Base-by-base conservation (phyloP, 2,113 vertebrate genomes). In the Sebastes fasciatus region DNA sequence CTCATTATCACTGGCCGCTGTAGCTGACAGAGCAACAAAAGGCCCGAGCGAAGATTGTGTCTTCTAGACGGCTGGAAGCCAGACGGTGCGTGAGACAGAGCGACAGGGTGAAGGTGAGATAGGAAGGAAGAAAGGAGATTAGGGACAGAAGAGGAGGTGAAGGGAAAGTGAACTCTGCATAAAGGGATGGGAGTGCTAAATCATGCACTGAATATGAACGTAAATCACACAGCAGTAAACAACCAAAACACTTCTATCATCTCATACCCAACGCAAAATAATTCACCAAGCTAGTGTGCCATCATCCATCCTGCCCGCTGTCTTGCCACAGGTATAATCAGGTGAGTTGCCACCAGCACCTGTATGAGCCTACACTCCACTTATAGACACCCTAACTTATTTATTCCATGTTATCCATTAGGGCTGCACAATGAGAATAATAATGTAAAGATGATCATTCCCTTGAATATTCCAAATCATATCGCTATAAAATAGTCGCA, bases 1-100 rank as follows among this genome's bases (percentile, higher is more conserved):
- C 77, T 74, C 62, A n/a, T 85, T 83, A 89, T 74, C 86, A 75
- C 79, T 8, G 1, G 73, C 26, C 73, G 9, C 70, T 49, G 63
- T 8, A 26, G 70, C 77, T 7, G 60, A 83, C 71, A 58, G 58
- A 57, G 48, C 74, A 57, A 91, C 85, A 88, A 82, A 86, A 23
- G 46, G 7, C 34, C 34, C 34, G 34, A 34, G 34, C 34, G 34
- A 61, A 86, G 85, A 79, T 42, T 0, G 55, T 12, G 62, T 72
- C 74, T 62, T 43, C 51, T 43, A 26, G 66, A 67, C 8, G 45
- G 64, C 55, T 67, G 79, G 3, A 2, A 60, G 65, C 34, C 55
- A 58, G 42, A 62, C 40, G 62, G 58, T 16, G 70, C 10, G 60
- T 0, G 66, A 62, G 55, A 64, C 74, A 0, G 13, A 48, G 61